These are phyloP conservation scores for Tetramorium simillimum DNA, from an alignment of 1,140 invertebrate genomes.

Conservation along the genomic window DNA sequence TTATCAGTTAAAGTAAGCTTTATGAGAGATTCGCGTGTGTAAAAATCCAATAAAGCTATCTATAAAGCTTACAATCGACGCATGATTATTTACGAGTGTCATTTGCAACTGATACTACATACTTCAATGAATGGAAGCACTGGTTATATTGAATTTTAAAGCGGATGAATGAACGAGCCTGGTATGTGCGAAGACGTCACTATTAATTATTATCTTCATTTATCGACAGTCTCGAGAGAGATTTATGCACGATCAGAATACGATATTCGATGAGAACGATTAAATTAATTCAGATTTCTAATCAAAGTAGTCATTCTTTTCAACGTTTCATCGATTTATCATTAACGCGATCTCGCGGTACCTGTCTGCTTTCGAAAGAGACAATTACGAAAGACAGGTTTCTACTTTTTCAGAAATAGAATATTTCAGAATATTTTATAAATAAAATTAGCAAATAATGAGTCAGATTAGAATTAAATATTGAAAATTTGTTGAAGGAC, in stretches of 20 bases:
- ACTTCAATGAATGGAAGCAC: background rate
- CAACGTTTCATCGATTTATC: conserved; percentile 75
- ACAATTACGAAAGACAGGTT: conserved; percentile 61
- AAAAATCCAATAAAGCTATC: background rate
- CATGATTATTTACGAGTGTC: conserved; percentile 1
- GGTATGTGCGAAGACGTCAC: background rate
- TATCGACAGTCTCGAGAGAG: background rate
- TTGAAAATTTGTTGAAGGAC: background rate
- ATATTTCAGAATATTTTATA: conserved; percentile 1
- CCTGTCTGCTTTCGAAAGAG: conserved; percentile 38
- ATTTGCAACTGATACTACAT: conserved; percentile 1
- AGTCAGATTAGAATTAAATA: background rate
- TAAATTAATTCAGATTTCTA: conserved; percentile 26
- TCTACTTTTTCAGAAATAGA: conserved; percentile 18
- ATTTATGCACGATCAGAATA: background rate
- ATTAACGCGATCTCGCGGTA: conserved; percentile 64
- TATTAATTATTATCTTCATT: background rate
- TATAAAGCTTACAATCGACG: background rate
- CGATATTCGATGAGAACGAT: background rate
- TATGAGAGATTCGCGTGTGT: background rate
- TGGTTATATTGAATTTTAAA: background rate
- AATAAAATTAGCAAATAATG: background rate
- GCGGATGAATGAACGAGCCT: background rate
- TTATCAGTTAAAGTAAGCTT: conserved; percentile 4
- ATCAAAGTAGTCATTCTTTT: conserved; percentile 28